Evolutionary conservation across 2,888 invertebrate species (phyloP).

Genomic region (Listrodromus nycthemerus): DNA sequence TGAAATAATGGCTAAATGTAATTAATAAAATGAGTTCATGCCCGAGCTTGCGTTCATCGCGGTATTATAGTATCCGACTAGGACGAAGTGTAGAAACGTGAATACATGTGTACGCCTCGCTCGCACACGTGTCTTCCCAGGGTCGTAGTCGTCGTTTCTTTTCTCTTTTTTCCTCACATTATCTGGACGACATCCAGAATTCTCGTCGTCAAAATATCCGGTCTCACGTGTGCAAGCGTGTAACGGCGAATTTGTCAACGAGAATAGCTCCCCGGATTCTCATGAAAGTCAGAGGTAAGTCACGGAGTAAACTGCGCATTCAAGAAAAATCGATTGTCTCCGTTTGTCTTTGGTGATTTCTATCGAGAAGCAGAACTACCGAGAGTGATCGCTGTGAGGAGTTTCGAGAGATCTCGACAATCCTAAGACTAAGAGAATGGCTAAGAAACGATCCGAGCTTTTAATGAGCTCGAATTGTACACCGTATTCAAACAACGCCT

Average conservation of each 20-base stretch:
- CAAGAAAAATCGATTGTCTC: slow-evolving; percentile 6
- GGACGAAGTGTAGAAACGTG: slow-evolving; percentile 28
- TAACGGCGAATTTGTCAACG: slow-evolving; percentile 25
- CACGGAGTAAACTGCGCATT: neutral
- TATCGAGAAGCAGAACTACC: neutral
- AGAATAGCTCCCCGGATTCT: slow-evolving; percentile 24
- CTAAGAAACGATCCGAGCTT: slow-evolving; percentile 18
- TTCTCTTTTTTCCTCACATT: slow-evolving; percentile 68
- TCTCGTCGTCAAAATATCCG: slow-evolving; percentile 29
- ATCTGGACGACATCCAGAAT: slow-evolving; percentile 74
- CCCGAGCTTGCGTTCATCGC: neutral
- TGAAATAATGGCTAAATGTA: neutral
- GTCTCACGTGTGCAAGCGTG: neutral
- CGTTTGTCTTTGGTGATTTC: neutral
- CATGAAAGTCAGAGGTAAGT: slow-evolving; percentile 10
- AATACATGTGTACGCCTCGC: slow-evolving; percentile 32
- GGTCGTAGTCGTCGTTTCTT: slow-evolving; percentile 64
- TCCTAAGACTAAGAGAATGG: neutral
- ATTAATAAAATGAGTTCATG: neutral
- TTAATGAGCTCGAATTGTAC: slow-evolving; percentile 33
- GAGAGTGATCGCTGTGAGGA: neutral
- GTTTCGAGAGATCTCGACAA: slow-evolving; percentile 3
- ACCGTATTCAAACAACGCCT: slow-evolving; percentile 13
- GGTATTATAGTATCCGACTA: neutral
- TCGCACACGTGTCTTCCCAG: slow-evolving; percentile 56